These are phyloP conservation scores for Scrobipalpa atriplicella DNA, from an alignment of 2,888 invertebrate species.

Conservation along the genomic window DNA sequence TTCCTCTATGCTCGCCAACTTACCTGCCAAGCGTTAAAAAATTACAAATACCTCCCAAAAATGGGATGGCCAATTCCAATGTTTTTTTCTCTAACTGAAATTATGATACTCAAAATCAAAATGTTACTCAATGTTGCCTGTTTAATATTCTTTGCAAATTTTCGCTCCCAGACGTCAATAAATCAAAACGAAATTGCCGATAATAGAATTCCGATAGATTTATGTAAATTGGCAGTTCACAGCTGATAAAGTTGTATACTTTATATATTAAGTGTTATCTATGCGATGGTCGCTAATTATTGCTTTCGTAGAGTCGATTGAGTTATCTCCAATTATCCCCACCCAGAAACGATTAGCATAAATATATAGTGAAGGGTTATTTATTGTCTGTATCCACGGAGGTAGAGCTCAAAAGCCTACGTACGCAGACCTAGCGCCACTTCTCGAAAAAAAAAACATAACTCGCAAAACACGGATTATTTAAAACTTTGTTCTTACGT, in stretches of 20 bases:
- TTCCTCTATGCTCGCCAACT: too few relatives aligned
- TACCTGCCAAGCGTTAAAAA: too few relatives aligned
- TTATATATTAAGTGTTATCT: conserved; percentile 15
- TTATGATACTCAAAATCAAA: neutral
- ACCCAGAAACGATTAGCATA: conserved; percentile 42
- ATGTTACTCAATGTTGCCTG: neutral
- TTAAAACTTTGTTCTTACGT: too few relatives aligned
- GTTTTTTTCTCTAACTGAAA: neutral
- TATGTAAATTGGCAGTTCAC: conserved; percentile 16
- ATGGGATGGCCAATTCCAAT: too few relatives aligned
- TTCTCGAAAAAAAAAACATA: too few relatives aligned
- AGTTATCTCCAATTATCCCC: conserved; percentile 43
- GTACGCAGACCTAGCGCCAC: too few relatives aligned
- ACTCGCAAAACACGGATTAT: too few relatives aligned
- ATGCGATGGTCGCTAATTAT: conserved; percentile 5
- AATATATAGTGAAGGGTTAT: conserved; percentile 40
- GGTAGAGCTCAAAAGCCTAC: conserved; percentile 23
- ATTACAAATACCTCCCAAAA: too few relatives aligned
- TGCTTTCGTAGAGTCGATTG: conserved; percentile 29
- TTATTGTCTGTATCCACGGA: conserved; percentile 36
- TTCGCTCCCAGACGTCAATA: neutral
- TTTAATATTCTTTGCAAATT: conserved; percentile 8
- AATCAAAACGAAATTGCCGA: conserved; percentile 4
- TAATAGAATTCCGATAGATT: conserved; percentile 10
- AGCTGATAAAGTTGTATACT: conserved; percentile 20